These are phyloP conservation scores for Drosophila miranda DNA, from an alignment of 1,140 invertebrate genomes.

Conservation along the genomic window DNA sequence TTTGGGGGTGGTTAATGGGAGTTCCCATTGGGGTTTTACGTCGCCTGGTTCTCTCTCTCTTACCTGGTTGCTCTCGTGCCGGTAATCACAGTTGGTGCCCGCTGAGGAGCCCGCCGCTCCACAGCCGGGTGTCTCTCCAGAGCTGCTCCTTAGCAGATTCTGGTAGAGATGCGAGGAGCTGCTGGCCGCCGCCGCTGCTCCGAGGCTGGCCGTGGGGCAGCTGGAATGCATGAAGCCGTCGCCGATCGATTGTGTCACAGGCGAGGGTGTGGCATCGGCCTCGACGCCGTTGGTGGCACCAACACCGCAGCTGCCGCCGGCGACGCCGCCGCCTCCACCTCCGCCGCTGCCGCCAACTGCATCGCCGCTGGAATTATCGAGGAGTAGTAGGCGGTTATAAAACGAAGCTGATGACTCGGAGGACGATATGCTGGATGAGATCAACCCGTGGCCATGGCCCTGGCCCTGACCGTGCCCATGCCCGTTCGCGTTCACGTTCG, in stretches of 20 bases:
- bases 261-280: slow-evolving; percentile 15
- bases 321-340: slow-evolving; percentile 12
- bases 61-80: slow-evolving; percentile 80
- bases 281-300: slow-evolving; percentile 40
- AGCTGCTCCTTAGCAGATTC: slow-evolving; percentile 71
- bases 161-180: slow-evolving; percentile 68
- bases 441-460: slow-evolving; percentile 49
- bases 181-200: slow-evolving; percentile 17
- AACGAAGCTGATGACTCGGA: slow-evolving; percentile 65
- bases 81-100: slow-evolving; percentile 80
- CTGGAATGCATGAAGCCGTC: slow-evolving; percentile 70
- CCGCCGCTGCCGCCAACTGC: slow-evolving; percentile 41
- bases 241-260: slow-evolving; percentile 39
- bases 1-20: too few relatives aligned
- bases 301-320: slow-evolving; percentile 1
- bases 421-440: slow-evolving; percentile 56
- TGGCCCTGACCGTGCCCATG: background rate
- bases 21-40: background rate
- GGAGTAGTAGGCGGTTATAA: slow-evolving; percentile 77
- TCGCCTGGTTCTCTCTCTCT: background rate
- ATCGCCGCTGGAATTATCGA: slow-evolving; percentile 81
- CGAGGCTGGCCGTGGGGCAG: slow-evolving; percentile 38
- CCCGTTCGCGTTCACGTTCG: too few relatives aligned
- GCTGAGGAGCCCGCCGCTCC: slow-evolving; percentile 28
- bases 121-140: slow-evolving; percentile 22